Percentiles rank a stretch among this genome's conserved stretches.
Conservation (phyloP, 2,888 invertebrate genomes). For the Eilema depressum region DNA sequence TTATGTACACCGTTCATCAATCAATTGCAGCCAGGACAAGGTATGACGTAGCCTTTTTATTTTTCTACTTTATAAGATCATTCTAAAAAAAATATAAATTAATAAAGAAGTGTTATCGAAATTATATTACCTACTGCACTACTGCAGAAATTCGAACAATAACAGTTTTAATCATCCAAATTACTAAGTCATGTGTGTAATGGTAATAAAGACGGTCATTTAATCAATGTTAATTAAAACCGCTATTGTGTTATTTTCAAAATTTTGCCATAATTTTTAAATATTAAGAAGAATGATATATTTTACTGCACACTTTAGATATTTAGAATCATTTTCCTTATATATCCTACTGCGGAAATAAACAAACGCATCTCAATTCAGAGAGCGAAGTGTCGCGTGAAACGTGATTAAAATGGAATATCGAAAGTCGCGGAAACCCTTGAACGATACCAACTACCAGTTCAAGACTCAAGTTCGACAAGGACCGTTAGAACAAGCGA, state of each 20-base stretch:
- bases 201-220: neutral
- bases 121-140: neutral
- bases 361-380: conserved; percentile 56
- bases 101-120: neutral
- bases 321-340: neutral
- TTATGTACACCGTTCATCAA: conserved; percentile 74
- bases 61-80: neutral
- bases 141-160: neutral
- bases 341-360: conserved; percentile 26
- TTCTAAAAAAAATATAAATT: neutral
- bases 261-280: neutral
- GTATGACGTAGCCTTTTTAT: conserved; percentile 53
- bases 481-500: conserved; percentile 61
- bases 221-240: neutral
- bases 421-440: conserved; percentile 59
- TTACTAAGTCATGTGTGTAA: neutral
- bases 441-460: conserved; percentile 26
- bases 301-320: neutral
- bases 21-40: conserved; percentile 74
- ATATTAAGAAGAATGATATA: neutral
- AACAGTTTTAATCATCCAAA: neutral
- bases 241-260: neutral
- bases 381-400: conserved; percentile 53
- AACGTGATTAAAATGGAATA: conserved; percentile 68
- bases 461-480: conserved; percentile 51